Evolutionary conservation across 1,140 invertebrate genomes (phyloP), one percentile per base, ranked within the genome.

Genomic region (Bombus ignitus): DNA sequence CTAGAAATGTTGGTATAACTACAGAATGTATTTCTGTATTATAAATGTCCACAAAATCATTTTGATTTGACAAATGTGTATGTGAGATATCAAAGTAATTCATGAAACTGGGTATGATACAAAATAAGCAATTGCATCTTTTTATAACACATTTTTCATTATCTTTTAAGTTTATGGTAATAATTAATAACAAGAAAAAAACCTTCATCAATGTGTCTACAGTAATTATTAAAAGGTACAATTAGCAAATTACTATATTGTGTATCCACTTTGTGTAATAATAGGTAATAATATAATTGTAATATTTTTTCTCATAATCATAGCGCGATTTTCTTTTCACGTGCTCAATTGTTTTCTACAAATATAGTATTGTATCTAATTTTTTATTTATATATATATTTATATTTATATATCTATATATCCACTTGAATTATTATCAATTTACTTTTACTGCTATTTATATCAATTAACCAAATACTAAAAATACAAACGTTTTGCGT

Each of bases 171-270:
- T 94, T 93, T 94, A 94, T 94, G 93, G 92, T 95, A 94, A 94
- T 94, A 93, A 94, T 93, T 94, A 94, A 95, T 93, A 95, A 95
- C 92, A 94, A 95, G 94, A 95, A 94, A 95, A 94, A 90, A 91
- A 93, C 93, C 92, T 94, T 94, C 92, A 93, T 95, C 92, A 94
- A 94, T 94, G 92, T 94, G 93, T 95, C 94, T 95, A 95, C 93
- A 95, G 92, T 95, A 95, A 95, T 95, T 94, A 95, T 94, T 95
- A 94, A 95, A 95, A 95, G 94, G 94, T 95, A 95, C 94, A 95
- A 95, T 95, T 95, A 95, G 94, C 94, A 95, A 95, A 95, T 95
- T 95, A 95, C 94, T 95, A 95, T 95, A 92, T 94, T 93, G 94
- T 95, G 93, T 95, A 95, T 94, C 94, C 93, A 94, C 94, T 95